A percentile compares a stretch with the other conserved stretches of the same genome.
These are phyloP conservation scores for Pomacea maculata DNA, from an alignment of 1,140 invertebrate species.

Conservation along the genomic window DNA sequence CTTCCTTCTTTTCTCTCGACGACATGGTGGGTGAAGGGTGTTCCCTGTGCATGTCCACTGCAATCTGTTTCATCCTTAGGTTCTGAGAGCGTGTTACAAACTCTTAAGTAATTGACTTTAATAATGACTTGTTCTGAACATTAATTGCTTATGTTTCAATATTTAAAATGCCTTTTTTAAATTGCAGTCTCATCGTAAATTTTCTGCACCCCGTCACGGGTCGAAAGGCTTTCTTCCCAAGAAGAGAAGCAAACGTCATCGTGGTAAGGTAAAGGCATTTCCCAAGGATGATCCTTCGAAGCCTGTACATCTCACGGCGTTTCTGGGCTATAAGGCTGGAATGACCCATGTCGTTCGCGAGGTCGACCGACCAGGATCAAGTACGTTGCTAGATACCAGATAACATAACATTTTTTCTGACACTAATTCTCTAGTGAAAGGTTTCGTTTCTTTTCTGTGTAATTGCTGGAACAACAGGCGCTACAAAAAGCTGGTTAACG, in stretches of 20 bases:
- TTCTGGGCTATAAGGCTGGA: slow-evolving; percentile 98
- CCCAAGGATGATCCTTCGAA: slow-evolving; percentile 98
- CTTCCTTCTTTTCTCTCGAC: slow-evolving; percentile 12
- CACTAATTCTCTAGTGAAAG: no score
- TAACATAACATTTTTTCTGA: not conserved
- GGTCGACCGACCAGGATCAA: slow-evolving; percentile 98
- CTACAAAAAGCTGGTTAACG: no score
- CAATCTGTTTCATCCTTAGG: not conserved
- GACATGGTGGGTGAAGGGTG: slow-evolving; percentile 13
- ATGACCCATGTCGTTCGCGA: slow-evolving; percentile 99
- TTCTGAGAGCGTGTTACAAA: not conserved
- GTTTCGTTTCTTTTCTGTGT: no score
- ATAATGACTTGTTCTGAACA: not conserved
- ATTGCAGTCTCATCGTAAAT: slow-evolving; percentile 98
- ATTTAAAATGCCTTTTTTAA: slow-evolving; percentile 24
- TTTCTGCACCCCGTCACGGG: slow-evolving; percentile 98
- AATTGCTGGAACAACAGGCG: no score
- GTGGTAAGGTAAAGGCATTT: slow-evolving; percentile 99
- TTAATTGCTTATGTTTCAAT: not conserved
- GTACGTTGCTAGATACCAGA: slow-evolving; percentile 73
- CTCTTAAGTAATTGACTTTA: not conserved
- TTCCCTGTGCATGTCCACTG: not conserved
- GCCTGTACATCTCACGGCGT: slow-evolving; percentile 97
- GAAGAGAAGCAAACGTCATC: slow-evolving; percentile 92
- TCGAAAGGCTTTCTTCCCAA: slow-evolving; percentile 99